These are phyloP conservation scores for Timandra comae DNA, from an alignment of 2,888 invertebrate species.

Conservation along the genomic window DNA sequence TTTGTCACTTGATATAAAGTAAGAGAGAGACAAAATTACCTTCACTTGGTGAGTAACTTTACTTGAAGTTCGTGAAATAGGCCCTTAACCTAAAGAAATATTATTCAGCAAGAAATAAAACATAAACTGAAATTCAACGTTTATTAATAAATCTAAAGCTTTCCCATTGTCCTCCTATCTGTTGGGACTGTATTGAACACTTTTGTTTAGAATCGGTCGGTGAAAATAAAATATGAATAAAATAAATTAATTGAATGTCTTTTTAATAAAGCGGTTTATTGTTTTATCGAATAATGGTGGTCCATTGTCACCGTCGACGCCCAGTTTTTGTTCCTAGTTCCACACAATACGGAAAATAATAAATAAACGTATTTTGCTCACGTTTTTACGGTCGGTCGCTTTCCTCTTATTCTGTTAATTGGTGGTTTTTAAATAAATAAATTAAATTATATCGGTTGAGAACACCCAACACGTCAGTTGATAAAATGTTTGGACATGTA, in stretches of 20 bases:
- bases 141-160: too few species aligned
- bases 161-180: too few species aligned
- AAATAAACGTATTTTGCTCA: conserved; percentile 72
- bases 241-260: conserved; percentile 75
- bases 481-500: conserved; percentile 64
- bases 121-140: too few species aligned
- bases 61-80: too few species aligned
- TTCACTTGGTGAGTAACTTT: too few species aligned
- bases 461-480: conserved; percentile 54
- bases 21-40: too few species aligned
- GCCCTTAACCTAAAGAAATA: too few species aligned
- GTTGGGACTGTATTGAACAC: conserved; percentile 46
- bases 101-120: too few species aligned
- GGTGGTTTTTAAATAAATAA: conserved; percentile 65
- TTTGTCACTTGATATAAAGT: too few species aligned
- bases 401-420: conserved; percentile 66
- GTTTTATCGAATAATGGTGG: conserved; percentile 70
- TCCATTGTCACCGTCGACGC: conserved; percentile 60
- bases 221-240: conserved; percentile 71
- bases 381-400: conserved; percentile 65
- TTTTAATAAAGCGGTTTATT: conserved; percentile 73
- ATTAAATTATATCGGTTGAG: conserved; percentile 68
- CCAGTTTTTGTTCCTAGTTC: conserved; percentile 46
- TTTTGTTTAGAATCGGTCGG: conserved; percentile 51
- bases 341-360: conserved; percentile 70